A percentile compares a stretch with the other conserved stretches of the same genome.
Evolutionary conservation across 1,140 invertebrate species (phyloP).

Genomic region (Goniozus legneri): DNA sequence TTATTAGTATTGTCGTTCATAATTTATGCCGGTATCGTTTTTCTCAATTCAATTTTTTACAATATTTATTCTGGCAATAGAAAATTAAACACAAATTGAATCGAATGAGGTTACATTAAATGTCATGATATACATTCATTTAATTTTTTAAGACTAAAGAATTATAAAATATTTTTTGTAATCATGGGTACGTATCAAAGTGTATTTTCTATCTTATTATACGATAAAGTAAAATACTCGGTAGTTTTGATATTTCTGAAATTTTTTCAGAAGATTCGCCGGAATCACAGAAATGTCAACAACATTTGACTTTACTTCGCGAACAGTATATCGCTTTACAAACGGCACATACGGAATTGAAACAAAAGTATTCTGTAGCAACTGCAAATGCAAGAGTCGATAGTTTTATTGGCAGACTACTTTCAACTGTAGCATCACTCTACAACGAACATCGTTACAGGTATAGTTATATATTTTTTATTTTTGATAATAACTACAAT

Average conservation of each 20-base stretch:
- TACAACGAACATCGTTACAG: slow-evolving; percentile 76
- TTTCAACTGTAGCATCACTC: slow-evolving; percentile 75
- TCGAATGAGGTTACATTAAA: no score
- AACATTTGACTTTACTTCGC: slow-evolving; percentile 79
- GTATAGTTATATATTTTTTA: slow-evolving; percentile 34
- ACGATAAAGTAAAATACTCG: background rate
- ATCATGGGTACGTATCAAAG: background rate
- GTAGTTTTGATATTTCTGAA: background rate
- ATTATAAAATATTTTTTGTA: background rate
- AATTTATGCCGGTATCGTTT: no score
- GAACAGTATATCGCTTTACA: slow-evolving; percentile 91
- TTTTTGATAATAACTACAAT: slow-evolving; percentile 3
- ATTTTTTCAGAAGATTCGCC: slow-evolving; percentile 36
- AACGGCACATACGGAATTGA: slow-evolving; percentile 74
- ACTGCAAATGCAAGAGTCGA: slow-evolving; percentile 63
- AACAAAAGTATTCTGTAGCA: slow-evolving; percentile 77
- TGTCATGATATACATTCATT: no score
- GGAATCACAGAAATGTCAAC: slow-evolving; percentile 70
- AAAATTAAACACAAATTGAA: no score
- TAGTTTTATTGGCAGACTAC: slow-evolving; percentile 76
- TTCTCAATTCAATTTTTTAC: no score
- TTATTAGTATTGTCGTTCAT: no score
- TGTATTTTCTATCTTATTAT: background rate
- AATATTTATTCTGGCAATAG: no score
- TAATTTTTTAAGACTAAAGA: no score